A percentile compares a stretch with the other conserved stretches of the same genome.
Conservation (phyloP, 2,113 vertebrate species). For the Petaurus breviceps region DNA sequence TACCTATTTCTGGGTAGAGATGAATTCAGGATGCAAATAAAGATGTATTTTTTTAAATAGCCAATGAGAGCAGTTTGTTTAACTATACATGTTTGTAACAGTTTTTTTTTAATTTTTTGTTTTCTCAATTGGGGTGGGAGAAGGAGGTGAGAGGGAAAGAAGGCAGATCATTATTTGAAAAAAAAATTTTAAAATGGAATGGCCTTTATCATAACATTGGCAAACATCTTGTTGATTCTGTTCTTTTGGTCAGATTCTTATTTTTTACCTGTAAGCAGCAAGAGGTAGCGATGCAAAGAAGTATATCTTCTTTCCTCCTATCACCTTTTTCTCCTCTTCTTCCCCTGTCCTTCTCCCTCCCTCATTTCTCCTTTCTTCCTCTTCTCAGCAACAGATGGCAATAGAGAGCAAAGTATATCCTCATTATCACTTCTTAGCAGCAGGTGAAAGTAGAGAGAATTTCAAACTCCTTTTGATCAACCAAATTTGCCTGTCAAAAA, state of each 20-base stretch:
- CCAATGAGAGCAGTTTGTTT: not conserved
- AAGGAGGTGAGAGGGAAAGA: not conserved
- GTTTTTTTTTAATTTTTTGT: not conserved
- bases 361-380: not conserved
- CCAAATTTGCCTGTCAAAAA: not conserved
- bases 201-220: not conserved
- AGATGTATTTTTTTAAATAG: not conserved
- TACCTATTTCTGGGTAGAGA: not conserved
- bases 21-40: not conserved
- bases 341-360: not conserved
- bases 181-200: not conserved
- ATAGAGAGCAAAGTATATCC: not conserved
- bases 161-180: not conserved
- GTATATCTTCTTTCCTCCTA: not conserved
- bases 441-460: not conserved
- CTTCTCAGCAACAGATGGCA: not conserved
- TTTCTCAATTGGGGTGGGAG: not conserved
- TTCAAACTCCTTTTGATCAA: not conserved
- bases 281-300: not conserved
- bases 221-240: not conserved
- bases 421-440: not conserved
- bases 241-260: not conserved
- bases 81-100: not conserved
- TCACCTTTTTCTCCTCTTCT: not conserved
- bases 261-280: not conserved